Conservation (phyloP, 2,113 vertebrate species). For the Macrotus californicus region DNA sequence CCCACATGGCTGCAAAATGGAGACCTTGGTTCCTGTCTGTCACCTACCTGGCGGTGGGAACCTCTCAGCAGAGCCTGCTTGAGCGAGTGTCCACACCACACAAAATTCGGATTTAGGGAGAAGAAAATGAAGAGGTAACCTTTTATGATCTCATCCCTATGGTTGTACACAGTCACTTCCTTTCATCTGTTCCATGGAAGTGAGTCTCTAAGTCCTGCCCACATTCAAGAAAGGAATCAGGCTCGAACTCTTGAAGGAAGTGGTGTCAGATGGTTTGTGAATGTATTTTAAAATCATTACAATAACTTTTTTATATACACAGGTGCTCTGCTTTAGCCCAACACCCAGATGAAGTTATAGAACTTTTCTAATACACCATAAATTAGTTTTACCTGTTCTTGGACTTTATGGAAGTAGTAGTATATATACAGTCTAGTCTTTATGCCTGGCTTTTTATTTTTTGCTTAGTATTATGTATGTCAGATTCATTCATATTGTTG, state of each 20-base stretch:
- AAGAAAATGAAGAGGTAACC: not conserved
- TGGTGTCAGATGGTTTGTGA: not conserved
- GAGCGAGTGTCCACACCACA: not conserved
- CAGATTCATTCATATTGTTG: not conserved
- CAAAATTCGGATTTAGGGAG: not conserved
- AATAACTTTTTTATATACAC: not conserved
- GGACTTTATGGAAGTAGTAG: not conserved
- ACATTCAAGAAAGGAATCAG: not conserved
- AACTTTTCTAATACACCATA: not conserved
- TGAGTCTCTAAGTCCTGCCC: not conserved
- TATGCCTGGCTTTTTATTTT: not conserved
- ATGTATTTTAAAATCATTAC: not conserved
- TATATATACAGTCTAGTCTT: not conserved
- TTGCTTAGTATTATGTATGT: not conserved
- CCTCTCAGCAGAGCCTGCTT: not conserved
- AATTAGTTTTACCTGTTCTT: not conserved
- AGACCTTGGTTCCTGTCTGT: not conserved
- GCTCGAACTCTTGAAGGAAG: not conserved
- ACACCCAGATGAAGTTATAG: not conserved
- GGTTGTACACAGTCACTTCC: too few relatives aligned
- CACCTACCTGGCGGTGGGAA: too few relatives aligned
- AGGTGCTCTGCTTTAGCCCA: not conserved
- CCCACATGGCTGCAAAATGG: accelerated
- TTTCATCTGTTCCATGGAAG: not conserved
- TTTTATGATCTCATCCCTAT: not conserved